A percentile compares a stretch with the other conserved stretches of the same genome.
These are phyloP conservation scores for Myxocyprinus asiaticus DNA, from an alignment of 2,113 vertebrate genomes.

Conservation along the genomic window DNA sequence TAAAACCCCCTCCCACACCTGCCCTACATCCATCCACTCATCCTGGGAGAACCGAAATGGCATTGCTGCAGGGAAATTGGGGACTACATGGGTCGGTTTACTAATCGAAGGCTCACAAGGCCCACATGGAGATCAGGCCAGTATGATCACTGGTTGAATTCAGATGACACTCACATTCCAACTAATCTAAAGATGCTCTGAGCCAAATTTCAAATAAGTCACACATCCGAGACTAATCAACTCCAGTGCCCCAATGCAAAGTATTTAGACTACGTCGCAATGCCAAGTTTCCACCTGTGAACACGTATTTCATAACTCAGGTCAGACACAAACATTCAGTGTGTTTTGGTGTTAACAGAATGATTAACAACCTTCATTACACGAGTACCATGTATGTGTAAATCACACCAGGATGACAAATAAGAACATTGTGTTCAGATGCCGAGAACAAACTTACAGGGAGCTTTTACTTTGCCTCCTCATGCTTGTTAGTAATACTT, in stretches of 20 bases:
- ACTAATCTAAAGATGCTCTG: background rate
- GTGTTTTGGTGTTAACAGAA: background rate
- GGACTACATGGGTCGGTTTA: background rate
- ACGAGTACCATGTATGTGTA: background rate
- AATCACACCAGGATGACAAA: background rate
- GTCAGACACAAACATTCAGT: background rate
- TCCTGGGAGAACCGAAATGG: background rate
- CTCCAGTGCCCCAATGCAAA: background rate
- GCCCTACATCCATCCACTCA: slow-evolving; percentile 21
- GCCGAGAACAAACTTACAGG: background rate
- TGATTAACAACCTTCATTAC: background rate
- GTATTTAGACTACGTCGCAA: background rate
- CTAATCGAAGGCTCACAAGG: background rate
- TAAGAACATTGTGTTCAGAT: slow-evolving; percentile 6
- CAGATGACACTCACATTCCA: background rate
- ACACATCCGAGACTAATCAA: background rate
- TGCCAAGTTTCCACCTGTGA: slow-evolving; percentile 7
- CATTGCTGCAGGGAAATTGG: background rate
- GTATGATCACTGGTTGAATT: background rate
- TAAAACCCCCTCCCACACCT: background rate
- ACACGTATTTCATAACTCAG: background rate
- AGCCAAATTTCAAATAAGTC: background rate
- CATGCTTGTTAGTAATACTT: too few species aligned
- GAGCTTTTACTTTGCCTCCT: background rate
- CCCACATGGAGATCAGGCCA: slow-evolving; percentile 10